Evolutionary conservation across 2,113 vertebrate species (phyloP).

Genomic region (Phyllostomus hastatus): DNA sequence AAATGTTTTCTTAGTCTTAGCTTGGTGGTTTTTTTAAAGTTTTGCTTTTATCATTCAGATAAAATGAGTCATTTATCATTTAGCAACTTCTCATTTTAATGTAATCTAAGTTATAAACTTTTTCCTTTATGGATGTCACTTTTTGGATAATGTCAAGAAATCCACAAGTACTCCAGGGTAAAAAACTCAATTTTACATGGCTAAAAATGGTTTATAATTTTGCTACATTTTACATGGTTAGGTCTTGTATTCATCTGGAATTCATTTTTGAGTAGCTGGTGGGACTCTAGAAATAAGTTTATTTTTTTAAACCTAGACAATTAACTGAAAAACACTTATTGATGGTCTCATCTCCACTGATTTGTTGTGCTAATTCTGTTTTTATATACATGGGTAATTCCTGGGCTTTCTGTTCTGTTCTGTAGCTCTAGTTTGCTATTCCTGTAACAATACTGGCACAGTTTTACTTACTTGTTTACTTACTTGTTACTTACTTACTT

Average conservation of each 20-base stretch:
- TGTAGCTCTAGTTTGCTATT: not conserved
- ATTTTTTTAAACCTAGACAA: not conserved
- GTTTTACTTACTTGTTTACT: not conserved
- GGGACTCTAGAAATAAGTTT: not conserved
- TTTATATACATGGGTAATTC: not conserved
- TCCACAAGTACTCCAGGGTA: not conserved
- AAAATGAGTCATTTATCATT: not conserved
- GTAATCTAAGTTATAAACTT: not conserved
- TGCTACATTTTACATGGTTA: not conserved
- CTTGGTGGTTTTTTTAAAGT: not conserved
- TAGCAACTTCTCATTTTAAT: not conserved
- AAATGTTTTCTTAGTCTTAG: not conserved
- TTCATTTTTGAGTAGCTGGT: not conserved
- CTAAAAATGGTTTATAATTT: not conserved
- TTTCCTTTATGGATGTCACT: not conserved
- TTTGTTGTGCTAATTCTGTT: not conserved
- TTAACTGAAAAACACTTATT: not conserved
- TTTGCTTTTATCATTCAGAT: not conserved
- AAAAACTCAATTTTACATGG: not conserved
- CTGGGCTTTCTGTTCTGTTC: not conserved
- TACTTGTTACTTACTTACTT: too few relatives aligned
- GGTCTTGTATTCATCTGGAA: not conserved
- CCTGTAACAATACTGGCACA: not conserved
- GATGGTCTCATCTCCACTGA: not conserved
- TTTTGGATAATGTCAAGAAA: not conserved